Conservation (phyloP, 2,888 invertebrate species). For the Epirrita christyi region DNA sequence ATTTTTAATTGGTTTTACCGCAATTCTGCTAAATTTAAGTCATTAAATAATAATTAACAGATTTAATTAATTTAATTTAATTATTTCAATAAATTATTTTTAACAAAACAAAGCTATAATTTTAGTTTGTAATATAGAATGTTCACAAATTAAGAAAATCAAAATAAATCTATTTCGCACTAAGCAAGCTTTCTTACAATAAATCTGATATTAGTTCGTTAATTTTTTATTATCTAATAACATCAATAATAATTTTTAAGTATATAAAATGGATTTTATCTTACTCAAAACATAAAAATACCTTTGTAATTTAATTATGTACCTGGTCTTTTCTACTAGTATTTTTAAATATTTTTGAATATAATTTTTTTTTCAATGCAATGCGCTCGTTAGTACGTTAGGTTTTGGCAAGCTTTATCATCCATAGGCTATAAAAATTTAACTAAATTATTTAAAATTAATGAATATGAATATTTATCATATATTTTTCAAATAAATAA, state of each 20-base stretch:
- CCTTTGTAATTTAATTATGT: neutral
- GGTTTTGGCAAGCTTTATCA: too few species aligned
- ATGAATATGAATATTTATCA: too few species aligned
- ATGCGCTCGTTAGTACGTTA: too few species aligned
- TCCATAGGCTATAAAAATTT: too few species aligned
- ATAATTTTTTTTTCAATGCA: too few species aligned
- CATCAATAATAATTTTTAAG: slow-evolving; percentile 27
- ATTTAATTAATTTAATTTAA: slow-evolving; percentile 16
- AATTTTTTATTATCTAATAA: slow-evolving; percentile 38
- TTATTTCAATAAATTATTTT: slow-evolving; percentile 17
- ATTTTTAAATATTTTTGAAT: too few species aligned
- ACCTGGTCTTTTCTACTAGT: too few species aligned
- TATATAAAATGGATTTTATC: slow-evolving; percentile 22
- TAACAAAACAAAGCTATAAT: neutral
- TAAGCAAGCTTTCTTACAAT: slow-evolving; percentile 48
- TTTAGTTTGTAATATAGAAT: slow-evolving; percentile 17
- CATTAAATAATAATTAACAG: slow-evolving; percentile 27
- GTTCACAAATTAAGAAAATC: slow-evolving; percentile 1
- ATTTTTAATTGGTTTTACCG: slow-evolving; percentile 73
- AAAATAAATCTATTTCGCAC: slow-evolving; percentile 29
- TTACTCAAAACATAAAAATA: slow-evolving; percentile 3
- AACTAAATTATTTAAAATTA: too few species aligned
- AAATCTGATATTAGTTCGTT: slow-evolving; percentile 53
- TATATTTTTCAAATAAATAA: too few species aligned
- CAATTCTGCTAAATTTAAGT: slow-evolving; percentile 59